A percentile compares a stretch with the other conserved stretches of the same genome.
Conservation (phyloP, 2,888 invertebrate species). For the Papilio elwesi region DNA sequence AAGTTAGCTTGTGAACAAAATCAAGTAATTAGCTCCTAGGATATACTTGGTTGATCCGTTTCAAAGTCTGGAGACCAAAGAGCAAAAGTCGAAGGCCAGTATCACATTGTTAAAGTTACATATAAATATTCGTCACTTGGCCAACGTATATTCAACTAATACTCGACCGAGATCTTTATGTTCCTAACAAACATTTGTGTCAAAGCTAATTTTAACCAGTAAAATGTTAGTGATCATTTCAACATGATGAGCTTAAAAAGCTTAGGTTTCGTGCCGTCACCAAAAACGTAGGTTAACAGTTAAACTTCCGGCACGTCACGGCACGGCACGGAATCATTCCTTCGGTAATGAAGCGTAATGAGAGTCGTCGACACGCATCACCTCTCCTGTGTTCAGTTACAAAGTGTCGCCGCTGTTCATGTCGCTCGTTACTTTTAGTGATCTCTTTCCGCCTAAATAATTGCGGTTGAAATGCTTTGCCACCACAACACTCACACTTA, state of each 20-base stretch:
- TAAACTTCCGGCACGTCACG: constrained; percentile 38
- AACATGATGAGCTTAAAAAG: constrained; percentile 22
- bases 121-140: too few species aligned
- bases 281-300: constrained; percentile 39
- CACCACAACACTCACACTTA: constrained; percentile 17
- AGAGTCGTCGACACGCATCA: constrained; percentile 51
- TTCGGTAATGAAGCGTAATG: constrained; percentile 55
- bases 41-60: too few species aligned
- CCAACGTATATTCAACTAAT: too few species aligned
- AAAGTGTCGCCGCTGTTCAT: constrained; percentile 42
- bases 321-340: constrained; percentile 48
- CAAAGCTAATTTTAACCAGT: background rate
- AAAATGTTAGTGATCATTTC: constrained; percentile 11
- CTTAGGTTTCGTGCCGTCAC: constrained; percentile 10
- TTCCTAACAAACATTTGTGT: background rate
- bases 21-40: too few species aligned
- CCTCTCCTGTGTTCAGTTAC: constrained; percentile 42
- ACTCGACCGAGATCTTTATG: background rate
- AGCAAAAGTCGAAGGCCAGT: too few species aligned
- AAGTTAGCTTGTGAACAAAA: too few species aligned
- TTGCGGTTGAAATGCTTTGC: constrained; percentile 32
- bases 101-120: too few species aligned
- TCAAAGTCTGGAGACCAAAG: too few species aligned
- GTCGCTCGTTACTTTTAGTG: constrained; percentile 37
- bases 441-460: constrained; percentile 28